These are phyloP conservation scores for Scolopax mira DNA, from an alignment of 2,113 vertebrate genomes.

Conservation along the genomic window DNA sequence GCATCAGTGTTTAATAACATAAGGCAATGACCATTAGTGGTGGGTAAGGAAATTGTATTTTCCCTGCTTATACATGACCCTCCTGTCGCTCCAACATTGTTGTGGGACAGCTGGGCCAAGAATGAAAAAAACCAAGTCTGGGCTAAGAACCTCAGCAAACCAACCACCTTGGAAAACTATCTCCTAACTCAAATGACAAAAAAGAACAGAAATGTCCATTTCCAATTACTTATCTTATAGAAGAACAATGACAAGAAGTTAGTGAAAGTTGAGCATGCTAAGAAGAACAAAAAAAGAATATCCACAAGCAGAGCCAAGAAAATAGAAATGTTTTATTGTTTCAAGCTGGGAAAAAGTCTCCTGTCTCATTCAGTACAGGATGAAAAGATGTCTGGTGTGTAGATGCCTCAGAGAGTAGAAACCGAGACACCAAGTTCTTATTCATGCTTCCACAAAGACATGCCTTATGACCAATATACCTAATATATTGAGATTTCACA, in stretches of 20 bases:
- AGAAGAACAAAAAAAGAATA: background rate
- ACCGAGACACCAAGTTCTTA: background rate
- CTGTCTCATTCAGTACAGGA: background rate
- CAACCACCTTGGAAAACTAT: conserved; percentile 1
- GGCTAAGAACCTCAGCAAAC: conserved; percentile 17
- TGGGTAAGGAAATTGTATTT: background rate
- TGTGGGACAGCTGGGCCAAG: background rate
- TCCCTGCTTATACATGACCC: no score
- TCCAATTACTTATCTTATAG: background rate
- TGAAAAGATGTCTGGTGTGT: background rate
- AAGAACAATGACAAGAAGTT: conserved; percentile 38
- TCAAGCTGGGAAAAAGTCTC: background rate
- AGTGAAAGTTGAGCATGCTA: background rate
- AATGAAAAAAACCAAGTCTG: background rate
- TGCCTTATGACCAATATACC: background rate
- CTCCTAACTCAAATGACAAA: background rate
- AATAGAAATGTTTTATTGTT: background rate
- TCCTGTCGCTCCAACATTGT: background rate
- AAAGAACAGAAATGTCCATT: background rate
- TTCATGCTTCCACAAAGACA: background rate
- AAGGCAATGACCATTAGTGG: background rate
- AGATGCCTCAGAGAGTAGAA: background rate
- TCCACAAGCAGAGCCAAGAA: conserved; percentile 6
- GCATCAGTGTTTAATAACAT: background rate
- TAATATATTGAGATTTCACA: background rate